phyloP scores from a whole-genome alignment of 2,113 vertebrate genomes.

The Pluvianellus socialis region DNA sequence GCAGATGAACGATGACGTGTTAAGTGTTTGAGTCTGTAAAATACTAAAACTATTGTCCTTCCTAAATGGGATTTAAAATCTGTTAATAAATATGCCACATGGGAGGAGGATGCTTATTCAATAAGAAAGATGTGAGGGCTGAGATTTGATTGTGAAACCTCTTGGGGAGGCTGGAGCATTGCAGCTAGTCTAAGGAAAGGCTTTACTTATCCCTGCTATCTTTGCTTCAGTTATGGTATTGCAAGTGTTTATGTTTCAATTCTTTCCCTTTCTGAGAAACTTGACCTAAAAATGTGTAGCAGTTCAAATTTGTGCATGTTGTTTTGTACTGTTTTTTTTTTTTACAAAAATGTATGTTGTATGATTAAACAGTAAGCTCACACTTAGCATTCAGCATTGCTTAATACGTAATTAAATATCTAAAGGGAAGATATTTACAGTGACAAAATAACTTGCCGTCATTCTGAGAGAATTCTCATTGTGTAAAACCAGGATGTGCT shows the following conservation, averaged over 20 bases:
- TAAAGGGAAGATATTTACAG: background rate
- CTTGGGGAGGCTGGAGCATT: background rate
- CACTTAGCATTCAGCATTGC: background rate
- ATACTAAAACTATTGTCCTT: background rate
- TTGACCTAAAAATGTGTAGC: background rate
- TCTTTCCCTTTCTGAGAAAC: background rate
- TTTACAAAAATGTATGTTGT: background rate
- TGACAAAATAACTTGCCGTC: background rate
- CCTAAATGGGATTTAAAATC: background rate
- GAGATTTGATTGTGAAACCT: background rate
- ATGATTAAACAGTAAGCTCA: background rate
- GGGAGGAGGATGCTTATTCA: background rate
- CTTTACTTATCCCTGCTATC: background rate
- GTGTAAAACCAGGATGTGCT: background rate
- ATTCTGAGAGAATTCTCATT: background rate
- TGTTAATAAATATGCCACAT: background rate
- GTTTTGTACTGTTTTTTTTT: background rate
- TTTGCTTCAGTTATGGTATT: background rate
- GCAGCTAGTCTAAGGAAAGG: background rate
- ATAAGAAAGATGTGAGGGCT: background rate
- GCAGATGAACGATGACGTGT: background rate
- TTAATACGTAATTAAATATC: background rate
- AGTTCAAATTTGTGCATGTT: background rate
- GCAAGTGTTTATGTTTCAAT: background rate
- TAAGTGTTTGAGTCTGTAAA: background rate